Base-by-base conservation (phyloP, 2,113 vertebrate genomes). In the Neofelis nebulosa region DNA sequence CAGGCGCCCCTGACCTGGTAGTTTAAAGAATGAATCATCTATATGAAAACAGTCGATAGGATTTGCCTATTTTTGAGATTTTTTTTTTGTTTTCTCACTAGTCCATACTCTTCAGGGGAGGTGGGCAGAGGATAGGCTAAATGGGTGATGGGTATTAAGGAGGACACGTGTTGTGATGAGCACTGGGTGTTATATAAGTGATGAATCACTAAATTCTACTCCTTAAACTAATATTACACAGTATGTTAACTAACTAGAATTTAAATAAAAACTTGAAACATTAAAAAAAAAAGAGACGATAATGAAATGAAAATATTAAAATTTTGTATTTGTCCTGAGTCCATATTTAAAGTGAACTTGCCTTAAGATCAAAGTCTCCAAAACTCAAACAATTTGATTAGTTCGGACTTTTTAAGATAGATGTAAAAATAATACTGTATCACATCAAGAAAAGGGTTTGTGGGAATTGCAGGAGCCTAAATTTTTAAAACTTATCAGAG, bases 221-320 rank as follows among this genome's bases (percentile, higher is more conserved):
- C 57, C 57, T 61, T 7, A 61, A 61, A 61, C 63, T 78, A 48
- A 9, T 74, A 74, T 76, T 48, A 76, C 14, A 45, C 73, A 29
- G 13, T 41, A 76, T 45, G 73, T 76, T 45, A 78, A 78, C 14
- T 78, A 48, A 76, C 41, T 48, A 7, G 74, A 78, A 48, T 78
- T 78, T 31, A 78, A 48, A 78, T 18, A 78, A 14, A 41, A 78
- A 48, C 74, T 78, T 78, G 74, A 78, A 48, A 78, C 14, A 48
- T 48, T 78, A 31, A 48, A 78, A 48, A 45, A 45, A 76, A 76
- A 21, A 74, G 5, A 74, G 41, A 48, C 45, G 12, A 96, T 16
- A 94, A 66, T 92, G 50, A 97, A 95, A 55, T 71, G 31, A 94
- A 89, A 93, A 71, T 68, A 93, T 55, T 89, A 45, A 93, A 80